Evolutionary conservation across 2,888 invertebrate species (phyloP).

Genomic region (Plutella xylostella): DNA sequence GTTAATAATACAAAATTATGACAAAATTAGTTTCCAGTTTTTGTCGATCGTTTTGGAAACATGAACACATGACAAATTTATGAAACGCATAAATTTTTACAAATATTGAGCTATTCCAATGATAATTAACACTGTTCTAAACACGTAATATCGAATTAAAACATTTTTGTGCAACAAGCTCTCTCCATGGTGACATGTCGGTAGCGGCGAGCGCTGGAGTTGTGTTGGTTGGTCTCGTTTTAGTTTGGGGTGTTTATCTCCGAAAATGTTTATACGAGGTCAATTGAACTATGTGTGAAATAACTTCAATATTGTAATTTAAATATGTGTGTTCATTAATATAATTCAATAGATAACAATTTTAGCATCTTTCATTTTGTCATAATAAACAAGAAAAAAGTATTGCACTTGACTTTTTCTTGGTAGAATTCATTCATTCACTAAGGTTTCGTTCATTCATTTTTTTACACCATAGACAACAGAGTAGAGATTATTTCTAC

Average conservation of each 20-base stretch:
- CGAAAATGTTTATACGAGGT: neutral
- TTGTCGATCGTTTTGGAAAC: constrained; percentile 26
- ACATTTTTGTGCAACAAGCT: constrained; percentile 55
- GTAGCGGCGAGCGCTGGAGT: no score
- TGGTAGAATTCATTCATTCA: no score
- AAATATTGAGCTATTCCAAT: constrained; percentile 26
- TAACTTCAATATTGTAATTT: neutral
- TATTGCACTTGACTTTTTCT: no score
- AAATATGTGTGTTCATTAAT: no score
- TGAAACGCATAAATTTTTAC: constrained; percentile 21
- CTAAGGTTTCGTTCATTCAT: no score
- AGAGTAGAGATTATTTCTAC: no score
- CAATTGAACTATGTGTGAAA: neutral
- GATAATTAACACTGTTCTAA: constrained; percentile 31
- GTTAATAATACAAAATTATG: constrained; percentile 40
- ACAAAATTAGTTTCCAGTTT: constrained; percentile 29
- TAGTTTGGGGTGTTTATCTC: no score
- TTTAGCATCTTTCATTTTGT: no score
- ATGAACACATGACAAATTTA: constrained; percentile 29
- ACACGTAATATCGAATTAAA: constrained; percentile 35
- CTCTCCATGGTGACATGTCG: constrained; percentile 71
- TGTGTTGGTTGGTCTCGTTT: no score
- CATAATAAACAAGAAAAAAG: no score
- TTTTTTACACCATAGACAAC: no score
- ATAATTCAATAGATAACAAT: no score